A percentile compares a stretch with the other conserved stretches of the same genome.
Evolutionary conservation across 2,888 invertebrate species (phyloP).

Genomic region (Gastracanthus pulcherrimus): DNA sequence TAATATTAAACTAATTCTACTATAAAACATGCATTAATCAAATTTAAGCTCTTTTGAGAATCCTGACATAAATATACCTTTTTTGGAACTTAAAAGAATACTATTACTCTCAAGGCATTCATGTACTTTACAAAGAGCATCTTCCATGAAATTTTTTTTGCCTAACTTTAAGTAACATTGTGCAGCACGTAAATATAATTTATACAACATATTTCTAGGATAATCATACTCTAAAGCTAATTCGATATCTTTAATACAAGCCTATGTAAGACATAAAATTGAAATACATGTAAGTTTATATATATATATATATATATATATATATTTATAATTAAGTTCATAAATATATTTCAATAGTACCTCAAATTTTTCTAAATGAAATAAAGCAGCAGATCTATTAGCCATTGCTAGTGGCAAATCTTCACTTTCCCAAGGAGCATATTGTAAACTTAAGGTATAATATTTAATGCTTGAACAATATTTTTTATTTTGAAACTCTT

Average conservation of each 20-base stretch:
- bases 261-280: conserved; percentile 73
- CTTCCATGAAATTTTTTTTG: conserved; percentile 74
- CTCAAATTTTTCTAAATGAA: conserved; percentile 81
- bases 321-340: not conserved
- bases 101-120: conserved; percentile 39
- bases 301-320: conserved; percentile 28
- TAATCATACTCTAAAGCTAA: conserved; percentile 82
- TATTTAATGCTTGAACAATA: conserved; percentile 79
- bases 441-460: conserved; percentile 83
- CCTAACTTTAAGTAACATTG: conserved; percentile 82
- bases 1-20: conserved; percentile 13
- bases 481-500: conserved; percentile 79
- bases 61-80: conserved; percentile 29
- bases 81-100: conserved; percentile 43
- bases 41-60: not conserved
- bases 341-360: conserved; percentile 73
- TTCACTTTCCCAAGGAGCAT: conserved; percentile 79
- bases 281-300: not conserved
- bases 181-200: conserved; percentile 83
- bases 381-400: conserved; percentile 84
- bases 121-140: conserved; percentile 60
- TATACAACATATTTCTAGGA: conserved; percentile 82
- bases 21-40: not conserved
- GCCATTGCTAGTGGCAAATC: conserved; percentile 83
- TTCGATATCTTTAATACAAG: conserved; percentile 83